These are phyloP conservation scores for Dreissena rostriformis DNA, from an alignment of 1,140 invertebrate species.

Conservation along the genomic window DNA sequence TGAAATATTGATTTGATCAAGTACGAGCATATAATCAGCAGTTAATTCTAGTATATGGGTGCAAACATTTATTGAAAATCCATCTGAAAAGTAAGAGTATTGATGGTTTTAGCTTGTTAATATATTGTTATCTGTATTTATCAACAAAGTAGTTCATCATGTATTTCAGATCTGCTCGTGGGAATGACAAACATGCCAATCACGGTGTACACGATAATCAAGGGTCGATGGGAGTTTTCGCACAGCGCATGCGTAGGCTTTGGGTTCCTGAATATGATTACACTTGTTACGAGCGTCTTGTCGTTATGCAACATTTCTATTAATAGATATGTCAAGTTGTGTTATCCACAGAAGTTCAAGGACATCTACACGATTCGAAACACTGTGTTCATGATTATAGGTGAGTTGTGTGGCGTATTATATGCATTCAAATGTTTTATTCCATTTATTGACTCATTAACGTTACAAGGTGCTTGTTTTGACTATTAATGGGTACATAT, in stretches of 20 bases:
- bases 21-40: too few species aligned
- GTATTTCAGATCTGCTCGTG: slow-evolving; percentile 56
- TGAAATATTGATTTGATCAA: too few species aligned
- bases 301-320: slow-evolving; percentile 60
- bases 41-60: too few species aligned
- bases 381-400: slow-evolving; percentile 37
- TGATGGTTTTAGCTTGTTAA: too few species aligned
- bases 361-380: slow-evolving; percentile 53
- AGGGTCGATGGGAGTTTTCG: slow-evolving; percentile 49
- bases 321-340: slow-evolving; percentile 59
- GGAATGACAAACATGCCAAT: slow-evolving; percentile 59
- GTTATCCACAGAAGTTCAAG: slow-evolving; percentile 44
- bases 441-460: not conserved
- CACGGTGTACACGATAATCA: slow-evolving; percentile 47
- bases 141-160: too few species aligned
- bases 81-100: too few species aligned
- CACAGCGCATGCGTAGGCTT: slow-evolving; percentile 26
- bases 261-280: slow-evolving; percentile 62
- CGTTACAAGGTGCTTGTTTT: not conserved
- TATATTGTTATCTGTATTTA: too few species aligned
- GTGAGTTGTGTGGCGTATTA: slow-evolving; percentile 43
- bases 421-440: too few species aligned
- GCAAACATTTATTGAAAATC: too few species aligned
- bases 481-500: not conserved
- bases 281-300: slow-evolving; percentile 60